These are phyloP conservation scores for Homarus gammarus DNA, from an alignment of 2,888 invertebrate species.

Conservation along the genomic window DNA sequence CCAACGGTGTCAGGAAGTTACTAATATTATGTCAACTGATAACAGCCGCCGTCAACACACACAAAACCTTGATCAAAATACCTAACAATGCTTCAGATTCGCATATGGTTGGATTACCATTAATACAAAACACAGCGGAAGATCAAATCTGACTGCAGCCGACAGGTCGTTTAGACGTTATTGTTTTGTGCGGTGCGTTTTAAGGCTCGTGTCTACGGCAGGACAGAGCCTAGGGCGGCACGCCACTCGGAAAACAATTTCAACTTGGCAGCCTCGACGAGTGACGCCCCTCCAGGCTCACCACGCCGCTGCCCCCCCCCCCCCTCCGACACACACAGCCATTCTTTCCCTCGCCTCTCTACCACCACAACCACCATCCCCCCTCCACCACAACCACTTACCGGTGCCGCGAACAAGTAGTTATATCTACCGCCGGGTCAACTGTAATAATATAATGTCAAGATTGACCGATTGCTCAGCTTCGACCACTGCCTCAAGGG, in stretches of 20 bases:
- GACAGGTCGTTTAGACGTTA: slow-evolving; percentile 17
- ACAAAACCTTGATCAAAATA: too few relatives aligned
- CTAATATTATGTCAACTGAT: too few relatives aligned
- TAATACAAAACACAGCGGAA: slow-evolving; percentile 4
- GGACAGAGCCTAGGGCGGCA: slow-evolving; percentile 6
- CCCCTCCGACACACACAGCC: background rate
- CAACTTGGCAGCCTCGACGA: slow-evolving; percentile 23
- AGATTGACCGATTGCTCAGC: background rate
- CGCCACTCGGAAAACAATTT: slow-evolving; percentile 41
- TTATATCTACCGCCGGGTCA: too few relatives aligned
- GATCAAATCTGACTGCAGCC: background rate
- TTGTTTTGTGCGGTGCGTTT: slow-evolving; percentile 1
- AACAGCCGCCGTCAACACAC: too few relatives aligned
- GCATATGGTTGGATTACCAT: background rate
- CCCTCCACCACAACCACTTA: too few relatives aligned
- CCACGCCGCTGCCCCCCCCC: background rate
- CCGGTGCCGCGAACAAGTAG: too few relatives aligned
- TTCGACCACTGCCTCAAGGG: background rate
- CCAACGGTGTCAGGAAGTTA: too few relatives aligned
- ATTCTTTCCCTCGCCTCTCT: background rate
- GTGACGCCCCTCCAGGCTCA: slow-evolving; percentile 33
- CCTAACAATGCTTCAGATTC: background rate
- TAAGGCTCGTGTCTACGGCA: slow-evolving; percentile 20
- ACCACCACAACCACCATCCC: background rate
- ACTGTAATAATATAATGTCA: background rate